Conservation (phyloP, 1,140 invertebrate species). For the Bombus soroeensis region DNA sequence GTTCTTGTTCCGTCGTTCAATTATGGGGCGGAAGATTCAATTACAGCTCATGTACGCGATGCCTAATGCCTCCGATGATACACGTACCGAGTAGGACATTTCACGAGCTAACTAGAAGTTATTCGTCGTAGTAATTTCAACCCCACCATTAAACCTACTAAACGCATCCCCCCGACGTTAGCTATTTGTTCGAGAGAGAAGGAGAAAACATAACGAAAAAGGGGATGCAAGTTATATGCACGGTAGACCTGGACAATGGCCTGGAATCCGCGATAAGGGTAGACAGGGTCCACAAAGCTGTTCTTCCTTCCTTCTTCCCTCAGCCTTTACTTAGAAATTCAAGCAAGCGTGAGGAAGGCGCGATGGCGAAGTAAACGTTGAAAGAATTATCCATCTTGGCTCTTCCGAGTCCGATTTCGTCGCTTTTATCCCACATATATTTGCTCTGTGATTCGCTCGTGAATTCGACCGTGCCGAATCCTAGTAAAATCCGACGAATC, state of each 20-base stretch:
- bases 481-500: background rate
- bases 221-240: conserved; percentile 49
- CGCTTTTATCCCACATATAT: background rate
- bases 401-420: background rate
- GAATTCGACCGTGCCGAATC: background rate
- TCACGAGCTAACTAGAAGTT: background rate
- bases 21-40: background rate
- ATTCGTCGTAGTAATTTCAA: background rate
- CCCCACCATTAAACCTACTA: background rate
- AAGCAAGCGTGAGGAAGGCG: conserved; percentile 5
- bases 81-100: background rate
- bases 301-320: conserved; percentile 20
- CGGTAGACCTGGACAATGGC: conserved; percentile 74
- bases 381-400: conserved; percentile 50
- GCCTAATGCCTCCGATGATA: background rate
- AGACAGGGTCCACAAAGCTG: conserved; percentile 65
- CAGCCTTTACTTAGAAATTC: conserved; percentile 35
- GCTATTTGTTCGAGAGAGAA: background rate
- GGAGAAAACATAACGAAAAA: background rate
- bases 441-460: background rate
- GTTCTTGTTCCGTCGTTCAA: background rate
- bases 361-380: conserved; percentile 8
- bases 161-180: background rate
- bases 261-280: conserved; percentile 80
- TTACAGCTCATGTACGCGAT: background rate